Percentiles rank a stretch among this genome's conserved stretches.
Evolutionary conservation across 1,140 invertebrate species (phyloP).

Genomic region (Octopus sinensis): DNA sequence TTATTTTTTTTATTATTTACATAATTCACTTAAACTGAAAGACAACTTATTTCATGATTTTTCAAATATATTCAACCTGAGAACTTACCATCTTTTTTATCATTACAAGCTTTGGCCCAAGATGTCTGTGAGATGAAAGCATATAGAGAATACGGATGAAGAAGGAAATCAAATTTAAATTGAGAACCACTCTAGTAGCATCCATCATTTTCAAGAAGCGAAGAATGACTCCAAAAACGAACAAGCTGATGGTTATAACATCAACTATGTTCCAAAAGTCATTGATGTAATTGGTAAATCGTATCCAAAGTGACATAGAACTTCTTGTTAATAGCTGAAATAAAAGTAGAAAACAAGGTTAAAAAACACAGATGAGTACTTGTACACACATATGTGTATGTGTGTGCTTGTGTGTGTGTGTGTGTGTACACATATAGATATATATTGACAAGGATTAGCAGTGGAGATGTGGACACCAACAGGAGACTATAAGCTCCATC

Average conservation of each 20-base stretch:
- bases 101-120: slow-evolving; percentile 61
- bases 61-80: too few relatives aligned
- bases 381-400: too few relatives aligned
- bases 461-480: too few relatives aligned
- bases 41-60: too few relatives aligned
- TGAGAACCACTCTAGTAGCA: slow-evolving; percentile 47
- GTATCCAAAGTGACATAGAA: slow-evolving; percentile 36
- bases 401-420: too few relatives aligned
- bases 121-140: slow-evolving; percentile 53
- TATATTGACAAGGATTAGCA: too few relatives aligned
- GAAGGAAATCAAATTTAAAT: slow-evolving; percentile 52
- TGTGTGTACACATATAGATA: too few relatives aligned
- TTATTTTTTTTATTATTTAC: too few relatives aligned
- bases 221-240: slow-evolving; percentile 47
- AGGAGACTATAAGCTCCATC: too few relatives aligned
- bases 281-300: slow-evolving; percentile 48
- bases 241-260: slow-evolving; percentile 49
- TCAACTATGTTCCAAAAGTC: slow-evolving; percentile 56
- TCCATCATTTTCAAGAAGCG: slow-evolving; percentile 45
- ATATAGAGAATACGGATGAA: slow-evolving; percentile 55
- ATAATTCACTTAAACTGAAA: too few relatives aligned
- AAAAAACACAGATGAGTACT: too few relatives aligned
- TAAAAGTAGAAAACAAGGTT: slow-evolving; percentile 5
- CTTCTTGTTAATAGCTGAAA: slow-evolving; percentile 35
- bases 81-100: slow-evolving; percentile 58